Evolutionary conservation across 2,797 vertebrate species (phyloP), one percentile per base, ranked within the genome.

Genomic region (Enteromius unitaeniatus): DNA sequence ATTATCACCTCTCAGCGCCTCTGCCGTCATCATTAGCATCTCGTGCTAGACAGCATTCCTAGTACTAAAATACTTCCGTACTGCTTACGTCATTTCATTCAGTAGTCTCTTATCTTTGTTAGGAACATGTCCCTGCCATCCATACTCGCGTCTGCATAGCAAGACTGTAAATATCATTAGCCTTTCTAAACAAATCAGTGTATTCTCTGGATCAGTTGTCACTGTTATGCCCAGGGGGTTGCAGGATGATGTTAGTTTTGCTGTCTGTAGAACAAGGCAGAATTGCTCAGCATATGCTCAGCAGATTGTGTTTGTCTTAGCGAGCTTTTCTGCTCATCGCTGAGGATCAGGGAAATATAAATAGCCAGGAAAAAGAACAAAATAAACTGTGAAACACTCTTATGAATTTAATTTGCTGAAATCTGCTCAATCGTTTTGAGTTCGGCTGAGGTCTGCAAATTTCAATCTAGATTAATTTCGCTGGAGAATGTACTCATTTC

Each of bases 131-230:
- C n/a, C n/a, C 21, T 19, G 26, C 34, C 1, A 3, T 65, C 68
- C n/a, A 21, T 42, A 13, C 60, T 34, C 17, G 3, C 1, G n/a
- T 77, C 64, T 72, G n/a, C 51, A 28, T 34, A 19, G 26, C 55
- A 78, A 77, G 77, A 26, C 28, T 64, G 51, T 84, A 83, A 85
- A 88, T 76, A 85, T 68, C 51, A 81, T 76, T 80, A 85, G 72
- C 68, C 84, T 85, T 79, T 84, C 53, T 60, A 73, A 79, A 74
- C 79, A 72, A 78, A 86, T 87, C 77, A 80, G 73, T 17, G 37
- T 72, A 75, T 79, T 74, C 58, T 85, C 72, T 75, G 70, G 53
- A 82, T 82, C 64, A 37, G 26, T 79, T 75, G 86, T 80, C 40
- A 68, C 55, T 58, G 70, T 82, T 68, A 42, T 81, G 83, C 75